These are phyloP conservation scores for Actinia equina DNA, from an alignment of 64 coral and sea anemone genomes.

Conservation along the genomic window DNA sequence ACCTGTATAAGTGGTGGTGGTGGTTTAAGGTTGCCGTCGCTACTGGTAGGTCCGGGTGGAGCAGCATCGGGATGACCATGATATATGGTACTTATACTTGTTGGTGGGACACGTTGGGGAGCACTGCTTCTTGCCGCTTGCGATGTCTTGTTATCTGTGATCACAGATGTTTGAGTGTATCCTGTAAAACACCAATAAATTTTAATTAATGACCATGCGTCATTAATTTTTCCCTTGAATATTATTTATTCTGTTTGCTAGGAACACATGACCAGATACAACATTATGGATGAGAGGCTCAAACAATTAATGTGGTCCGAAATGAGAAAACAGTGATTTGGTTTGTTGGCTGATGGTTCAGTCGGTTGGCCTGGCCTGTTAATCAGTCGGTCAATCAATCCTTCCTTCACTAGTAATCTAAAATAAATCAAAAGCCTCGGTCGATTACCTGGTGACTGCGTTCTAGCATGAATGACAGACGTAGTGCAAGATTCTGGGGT, in stretches of 20 bases:
- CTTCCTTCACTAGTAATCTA: background rate
- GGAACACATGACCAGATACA: too few species aligned
- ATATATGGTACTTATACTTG: background rate
- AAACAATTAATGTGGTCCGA: too few species aligned
- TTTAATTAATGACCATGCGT: background rate
- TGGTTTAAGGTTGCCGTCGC: conserved; percentile 43
- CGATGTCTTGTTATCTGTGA: background rate
- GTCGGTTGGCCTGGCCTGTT: too few species aligned
- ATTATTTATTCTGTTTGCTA: too few species aligned
- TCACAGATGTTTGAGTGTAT: background rate
- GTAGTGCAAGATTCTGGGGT: background rate
- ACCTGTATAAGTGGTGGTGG: conserved; percentile 89
- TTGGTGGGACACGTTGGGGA: background rate
- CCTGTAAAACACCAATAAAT: background rate
- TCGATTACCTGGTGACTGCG: background rate
- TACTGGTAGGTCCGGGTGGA: background rate
- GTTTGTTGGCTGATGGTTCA: too few species aligned
- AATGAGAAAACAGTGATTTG: too few species aligned
- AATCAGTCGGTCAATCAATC: background rate
- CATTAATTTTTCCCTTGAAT: too few species aligned
- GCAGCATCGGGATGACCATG: background rate
- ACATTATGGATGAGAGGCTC: too few species aligned
- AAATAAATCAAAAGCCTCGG: background rate
- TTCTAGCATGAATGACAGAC: background rate
- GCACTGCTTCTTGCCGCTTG: background rate